Conservation (phyloP, 2,888 invertebrate genomes). For the Schizotus pectinicornis region DNA sequence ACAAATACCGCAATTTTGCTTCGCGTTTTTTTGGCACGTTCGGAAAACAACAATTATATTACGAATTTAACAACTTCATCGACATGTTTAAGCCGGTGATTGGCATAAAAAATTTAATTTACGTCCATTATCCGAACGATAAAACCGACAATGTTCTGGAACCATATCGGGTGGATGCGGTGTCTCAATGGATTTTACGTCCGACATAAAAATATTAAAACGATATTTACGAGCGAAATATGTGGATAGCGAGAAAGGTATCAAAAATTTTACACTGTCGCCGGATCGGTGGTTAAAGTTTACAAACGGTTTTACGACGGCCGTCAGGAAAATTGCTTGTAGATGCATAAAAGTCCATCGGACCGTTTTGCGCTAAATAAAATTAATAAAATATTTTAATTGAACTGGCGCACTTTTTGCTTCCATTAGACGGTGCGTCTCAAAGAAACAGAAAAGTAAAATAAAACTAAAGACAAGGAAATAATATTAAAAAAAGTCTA, state of each 20-base stretch:
- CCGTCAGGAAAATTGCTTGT: background rate
- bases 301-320: constrained; percentile 7
- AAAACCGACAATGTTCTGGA: constrained; percentile 39
- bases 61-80: constrained; percentile 47
- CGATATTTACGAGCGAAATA: constrained; percentile 28
- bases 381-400: too few relatives aligned
- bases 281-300: constrained; percentile 35
- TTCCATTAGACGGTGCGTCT: too few relatives aligned
- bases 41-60: constrained; percentile 28
- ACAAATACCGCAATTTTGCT: background rate
- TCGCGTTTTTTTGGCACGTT: background rate
- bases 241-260: constrained; percentile 3
- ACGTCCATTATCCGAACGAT: constrained; percentile 37
- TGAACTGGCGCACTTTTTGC: too few relatives aligned
- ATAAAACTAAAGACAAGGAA: too few relatives aligned
- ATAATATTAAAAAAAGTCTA: too few relatives aligned
- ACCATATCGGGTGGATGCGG: constrained; percentile 35
- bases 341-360: background rate
- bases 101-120: constrained; percentile 46
- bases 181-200: constrained; percentile 31
- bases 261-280: constrained; percentile 38
- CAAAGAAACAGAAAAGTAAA: too few relatives aligned
- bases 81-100: constrained; percentile 42
- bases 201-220: constrained; percentile 36
- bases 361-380: background rate